Percentiles rank a stretch among this genome's conserved stretches.
These are phyloP conservation scores for Ferdinandea cuprea DNA, from an alignment of 2,888 invertebrate genomes.

Conservation along the genomic window DNA sequence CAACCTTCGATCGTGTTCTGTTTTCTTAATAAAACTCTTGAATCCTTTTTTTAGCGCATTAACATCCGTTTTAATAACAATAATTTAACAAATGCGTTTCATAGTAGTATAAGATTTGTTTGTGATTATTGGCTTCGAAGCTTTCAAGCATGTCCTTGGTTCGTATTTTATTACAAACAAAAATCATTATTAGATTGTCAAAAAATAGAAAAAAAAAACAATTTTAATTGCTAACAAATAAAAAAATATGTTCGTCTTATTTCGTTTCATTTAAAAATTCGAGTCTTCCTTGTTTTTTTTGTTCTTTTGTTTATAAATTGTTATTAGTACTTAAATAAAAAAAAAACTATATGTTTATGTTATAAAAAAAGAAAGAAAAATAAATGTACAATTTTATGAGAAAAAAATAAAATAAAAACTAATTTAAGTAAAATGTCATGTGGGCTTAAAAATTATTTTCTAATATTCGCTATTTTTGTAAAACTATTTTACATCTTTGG, in stretches of 20 bases:
- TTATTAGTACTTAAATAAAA: constrained; percentile 40
- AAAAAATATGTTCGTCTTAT: constrained; percentile 47
- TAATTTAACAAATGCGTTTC: constrained; percentile 62
- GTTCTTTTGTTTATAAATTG: constrained; percentile 40
- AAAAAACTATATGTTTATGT: constrained; percentile 29
- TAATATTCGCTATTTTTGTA: constrained; percentile 48
- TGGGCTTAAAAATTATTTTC: constrained; percentile 40
- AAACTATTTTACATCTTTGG: constrained; percentile 77
- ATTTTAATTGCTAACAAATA: constrained; percentile 37
- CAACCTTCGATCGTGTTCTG: too few relatives aligned
- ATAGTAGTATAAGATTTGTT: constrained; percentile 39
- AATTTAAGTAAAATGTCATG: constrained; percentile 54
- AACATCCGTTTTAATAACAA: constrained; percentile 59
- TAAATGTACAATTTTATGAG: constrained; percentile 42
- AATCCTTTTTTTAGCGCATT: constrained; percentile 55
- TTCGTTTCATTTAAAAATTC: constrained; percentile 39
- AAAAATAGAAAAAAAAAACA: constrained; percentile 37
- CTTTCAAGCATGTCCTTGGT: constrained; percentile 37
- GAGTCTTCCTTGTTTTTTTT: constrained; percentile 43
- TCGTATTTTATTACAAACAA: constrained; percentile 27
- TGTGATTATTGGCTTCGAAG: constrained; percentile 44
- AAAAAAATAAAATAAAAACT: constrained; percentile 36
- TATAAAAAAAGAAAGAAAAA: constrained; percentile 26
- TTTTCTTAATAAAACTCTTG: constrained; percentile 3
- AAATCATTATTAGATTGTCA: neutral